Percentiles rank a stretch among this genome's conserved stretches.
phyloP scores from a whole-genome alignment of 2,797 vertebrate species.

The Xenentodon cancila region DNA sequence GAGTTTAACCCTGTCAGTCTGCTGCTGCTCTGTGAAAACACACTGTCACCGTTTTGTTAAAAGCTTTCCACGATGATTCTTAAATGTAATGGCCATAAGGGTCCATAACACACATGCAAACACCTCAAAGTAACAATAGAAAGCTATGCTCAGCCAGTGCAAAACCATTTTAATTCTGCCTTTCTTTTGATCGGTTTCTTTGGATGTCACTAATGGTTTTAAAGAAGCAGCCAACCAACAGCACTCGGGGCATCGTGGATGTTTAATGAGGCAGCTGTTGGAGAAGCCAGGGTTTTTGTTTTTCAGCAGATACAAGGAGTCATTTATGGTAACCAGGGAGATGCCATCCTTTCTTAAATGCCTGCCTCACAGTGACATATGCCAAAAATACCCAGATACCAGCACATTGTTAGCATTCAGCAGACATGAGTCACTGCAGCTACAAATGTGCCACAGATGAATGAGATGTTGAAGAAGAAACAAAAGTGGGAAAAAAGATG shows the following conservation, averaged over 20 bases:
- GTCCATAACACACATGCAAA: not conserved
- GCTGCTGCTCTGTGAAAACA: not conserved
- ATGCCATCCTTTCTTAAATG: constrained; percentile 47
- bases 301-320: constrained; percentile 54
- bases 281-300: constrained; percentile 50
- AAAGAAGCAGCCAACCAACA: constrained; percentile 31
- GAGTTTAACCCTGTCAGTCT: constrained; percentile 1
- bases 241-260: constrained; percentile 44
- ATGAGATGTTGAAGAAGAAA: constrained; percentile 28
- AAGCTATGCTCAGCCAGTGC: not conserved
- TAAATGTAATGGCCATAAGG: constrained; percentile 8
- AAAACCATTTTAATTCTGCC: not conserved
- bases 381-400: constrained; percentile 39
- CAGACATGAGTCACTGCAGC: constrained; percentile 16
- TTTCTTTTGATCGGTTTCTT: constrained; percentile 2
- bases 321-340: constrained; percentile 55
- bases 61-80: constrained; percentile 6
- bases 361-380: constrained; percentile 27
- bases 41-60: not conserved
- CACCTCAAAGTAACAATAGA: not conserved
- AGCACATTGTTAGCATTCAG: constrained; percentile 38
- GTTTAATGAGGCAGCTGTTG: constrained; percentile 57
- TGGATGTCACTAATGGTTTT: constrained; percentile 22
- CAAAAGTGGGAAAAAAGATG: constrained; percentile 5
- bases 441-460: constrained; percentile 26